Evolutionary conservation across 2,113 vertebrate genomes (phyloP).

Genomic region (Oceanites oceanicus): DNA sequence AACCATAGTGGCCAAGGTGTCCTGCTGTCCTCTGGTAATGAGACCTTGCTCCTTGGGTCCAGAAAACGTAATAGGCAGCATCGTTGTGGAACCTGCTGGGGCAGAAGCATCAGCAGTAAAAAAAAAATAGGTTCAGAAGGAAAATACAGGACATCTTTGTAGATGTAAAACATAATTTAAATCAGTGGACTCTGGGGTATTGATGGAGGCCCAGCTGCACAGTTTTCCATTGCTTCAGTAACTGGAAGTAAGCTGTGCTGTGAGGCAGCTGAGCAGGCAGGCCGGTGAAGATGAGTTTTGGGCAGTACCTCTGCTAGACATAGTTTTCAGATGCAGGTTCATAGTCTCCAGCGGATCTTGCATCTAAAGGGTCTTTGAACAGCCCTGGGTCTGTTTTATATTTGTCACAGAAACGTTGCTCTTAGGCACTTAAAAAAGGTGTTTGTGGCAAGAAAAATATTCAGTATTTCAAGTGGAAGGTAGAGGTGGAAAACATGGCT

Average conservation of each 20-base stretch:
- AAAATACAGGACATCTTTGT: background rate
- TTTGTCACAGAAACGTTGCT: background rate
- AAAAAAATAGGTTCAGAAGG: background rate
- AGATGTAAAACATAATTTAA: background rate
- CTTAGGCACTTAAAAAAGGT: background rate
- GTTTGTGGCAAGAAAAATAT: background rate
- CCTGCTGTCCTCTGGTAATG: background rate
- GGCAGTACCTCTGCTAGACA: background rate
- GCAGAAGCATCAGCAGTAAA: background rate
- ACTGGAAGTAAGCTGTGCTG: background rate
- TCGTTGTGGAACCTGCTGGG: background rate
- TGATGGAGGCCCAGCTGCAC: background rate
- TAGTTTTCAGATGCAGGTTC: background rate
- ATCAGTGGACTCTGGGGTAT: background rate
- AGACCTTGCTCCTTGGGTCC: background rate
- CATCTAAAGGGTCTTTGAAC: background rate
- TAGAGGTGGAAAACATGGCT: background rate
- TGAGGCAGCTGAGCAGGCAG: background rate
- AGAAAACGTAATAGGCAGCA: background rate
- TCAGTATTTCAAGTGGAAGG: background rate
- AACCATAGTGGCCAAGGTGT: fast-evolving
- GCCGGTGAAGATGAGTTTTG: background rate
- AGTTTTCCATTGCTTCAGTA: background rate
- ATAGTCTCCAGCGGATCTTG: background rate
- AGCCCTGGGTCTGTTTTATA: background rate